Conservation (phyloP, 2,797 vertebrate species). For the Sorex maritimensis region DNA sequence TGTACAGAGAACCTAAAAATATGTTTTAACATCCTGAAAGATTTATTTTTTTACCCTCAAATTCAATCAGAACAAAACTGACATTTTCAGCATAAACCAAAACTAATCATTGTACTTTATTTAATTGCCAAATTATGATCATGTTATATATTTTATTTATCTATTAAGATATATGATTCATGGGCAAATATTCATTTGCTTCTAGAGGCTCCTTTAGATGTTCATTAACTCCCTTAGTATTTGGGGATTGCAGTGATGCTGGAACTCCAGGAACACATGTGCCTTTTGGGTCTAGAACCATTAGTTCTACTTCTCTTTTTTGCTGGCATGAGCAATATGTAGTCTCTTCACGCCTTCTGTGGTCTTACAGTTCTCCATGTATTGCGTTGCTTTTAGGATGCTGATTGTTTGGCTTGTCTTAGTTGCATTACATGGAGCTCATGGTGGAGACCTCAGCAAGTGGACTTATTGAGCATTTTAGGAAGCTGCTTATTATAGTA, state of each 20-base stretch:
- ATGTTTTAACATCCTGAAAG: conserved; percentile 53
- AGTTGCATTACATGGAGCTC: neutral
- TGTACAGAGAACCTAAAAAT: conserved; percentile 19
- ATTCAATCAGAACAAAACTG: conserved; percentile 61
- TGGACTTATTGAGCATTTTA: neutral
- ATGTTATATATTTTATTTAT: conserved; percentile 57
- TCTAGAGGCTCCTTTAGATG: conserved; percentile 20
- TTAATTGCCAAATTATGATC: conserved; percentile 44
- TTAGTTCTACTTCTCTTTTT: neutral
- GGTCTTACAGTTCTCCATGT: neutral
- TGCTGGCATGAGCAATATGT: neutral
- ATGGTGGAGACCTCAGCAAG: no score
- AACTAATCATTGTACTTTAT: conserved; percentile 73
- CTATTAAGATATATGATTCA: no score
- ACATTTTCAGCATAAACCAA: conserved; percentile 69
- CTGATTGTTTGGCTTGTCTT: neutral
- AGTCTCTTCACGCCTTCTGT: neutral
- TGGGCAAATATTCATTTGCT: neutral
- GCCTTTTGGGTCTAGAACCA: conserved; percentile 14
- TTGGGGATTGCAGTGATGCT: neutral
- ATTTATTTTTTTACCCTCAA: conserved; percentile 68
- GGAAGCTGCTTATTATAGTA: neutral
- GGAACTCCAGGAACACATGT: neutral
- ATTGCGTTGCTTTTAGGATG: neutral
- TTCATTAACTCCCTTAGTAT: conserved; percentile 31